phyloP scores from a whole-genome alignment of 2,797 vertebrate species.

The Apogon talboti region DNA sequence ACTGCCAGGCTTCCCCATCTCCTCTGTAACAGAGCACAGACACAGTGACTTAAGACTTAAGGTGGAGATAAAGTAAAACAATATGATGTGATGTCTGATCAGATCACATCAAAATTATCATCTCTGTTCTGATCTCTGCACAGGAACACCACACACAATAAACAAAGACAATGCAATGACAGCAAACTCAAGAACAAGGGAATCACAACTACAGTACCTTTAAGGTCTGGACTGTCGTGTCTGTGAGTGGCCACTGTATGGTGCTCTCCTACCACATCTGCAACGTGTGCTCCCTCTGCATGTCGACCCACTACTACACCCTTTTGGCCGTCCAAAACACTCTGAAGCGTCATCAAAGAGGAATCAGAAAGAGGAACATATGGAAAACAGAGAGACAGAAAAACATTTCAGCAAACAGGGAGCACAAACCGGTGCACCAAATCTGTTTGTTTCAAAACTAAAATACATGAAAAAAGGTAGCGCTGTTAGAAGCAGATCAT shows the following conservation, averaged over 20 bases:
- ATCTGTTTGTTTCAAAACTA: background rate
- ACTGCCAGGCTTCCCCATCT: conserved; percentile 89
- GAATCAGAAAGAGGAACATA: conserved; percentile 12
- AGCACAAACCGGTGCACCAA: background rate
- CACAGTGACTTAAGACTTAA: background rate
- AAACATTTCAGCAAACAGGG: background rate
- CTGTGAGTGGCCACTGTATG: conserved; percentile 74
- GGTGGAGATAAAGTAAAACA: background rate
- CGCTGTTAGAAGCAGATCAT: too few relatives aligned
- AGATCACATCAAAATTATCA: background rate
- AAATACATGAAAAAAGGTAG: background rate
- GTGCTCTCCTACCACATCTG: conserved; percentile 66
- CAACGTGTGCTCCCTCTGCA: conserved; percentile 42
- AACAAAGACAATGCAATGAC: background rate
- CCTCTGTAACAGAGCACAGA: conserved; percentile 75
- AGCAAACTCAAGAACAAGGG: background rate
- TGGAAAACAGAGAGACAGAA: background rate
- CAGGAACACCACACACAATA: background rate
- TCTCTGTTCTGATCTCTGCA: background rate
- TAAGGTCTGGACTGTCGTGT: conserved; percentile 68
- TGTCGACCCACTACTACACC: conserved; percentile 34
- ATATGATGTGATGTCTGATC: background rate
- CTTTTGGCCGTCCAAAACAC: conserved; percentile 55
- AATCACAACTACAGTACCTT: conserved; percentile 69
- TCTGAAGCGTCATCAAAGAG: conserved; percentile 53